A percentile compares a stretch with the other conserved stretches of the same genome.
These are phyloP conservation scores for Azemiops feae DNA, from an alignment of 2,113 vertebrate genomes.

Conservation along the genomic window DNA sequence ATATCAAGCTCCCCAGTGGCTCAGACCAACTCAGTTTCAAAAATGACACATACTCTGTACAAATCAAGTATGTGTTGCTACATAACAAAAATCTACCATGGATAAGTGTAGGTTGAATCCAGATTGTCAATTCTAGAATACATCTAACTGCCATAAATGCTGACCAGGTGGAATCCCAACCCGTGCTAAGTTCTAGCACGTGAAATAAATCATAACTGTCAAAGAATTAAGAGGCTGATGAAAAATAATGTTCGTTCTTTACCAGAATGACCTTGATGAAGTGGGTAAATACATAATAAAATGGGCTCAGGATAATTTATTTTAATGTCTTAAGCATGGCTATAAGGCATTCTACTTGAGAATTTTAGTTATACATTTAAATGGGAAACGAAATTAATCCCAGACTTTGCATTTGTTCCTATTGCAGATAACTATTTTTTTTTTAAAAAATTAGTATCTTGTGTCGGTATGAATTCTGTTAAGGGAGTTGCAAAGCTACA, in stretches of 20 bases:
- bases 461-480: not conserved
- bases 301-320: not conserved
- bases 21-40: not conserved
- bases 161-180: not conserved
- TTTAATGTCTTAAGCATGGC: not conserved
- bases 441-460: not conserved
- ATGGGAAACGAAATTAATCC: not conserved
- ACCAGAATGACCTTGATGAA: not conserved
- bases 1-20: not conserved
- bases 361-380: not conserved
- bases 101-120: not conserved
- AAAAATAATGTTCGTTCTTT: not conserved
- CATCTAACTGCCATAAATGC: not conserved
- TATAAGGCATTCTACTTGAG: not conserved
- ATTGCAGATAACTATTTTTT: not conserved
- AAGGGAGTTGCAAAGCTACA: not conserved
- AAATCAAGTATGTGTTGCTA: not conserved
- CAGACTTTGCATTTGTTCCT: not conserved
- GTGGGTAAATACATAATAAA: not conserved
- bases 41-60: not conserved
- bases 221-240: not conserved
- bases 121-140: not conserved
- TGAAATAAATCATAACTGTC: not conserved
- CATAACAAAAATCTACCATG: not conserved
- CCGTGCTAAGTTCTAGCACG: not conserved